Evolutionary conservation across 2,113 vertebrate genomes (phyloP).

Genomic region (Suncus etruscus): DNA sequence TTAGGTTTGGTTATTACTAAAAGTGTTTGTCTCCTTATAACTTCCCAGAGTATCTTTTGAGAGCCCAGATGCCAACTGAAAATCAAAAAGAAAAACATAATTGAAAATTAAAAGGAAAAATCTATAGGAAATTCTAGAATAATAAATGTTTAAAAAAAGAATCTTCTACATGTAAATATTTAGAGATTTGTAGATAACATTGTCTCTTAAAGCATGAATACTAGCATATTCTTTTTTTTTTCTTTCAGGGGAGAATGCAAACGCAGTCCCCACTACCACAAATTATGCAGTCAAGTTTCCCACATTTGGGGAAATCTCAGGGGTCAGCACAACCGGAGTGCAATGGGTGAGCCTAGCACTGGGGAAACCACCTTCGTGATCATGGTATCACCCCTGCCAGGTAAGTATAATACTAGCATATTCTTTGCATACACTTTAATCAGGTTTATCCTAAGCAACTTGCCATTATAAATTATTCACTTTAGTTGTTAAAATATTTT

Average conservation of each 20-base stretch:
- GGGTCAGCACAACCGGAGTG: no score
- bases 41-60: slow-evolving; percentile 48
- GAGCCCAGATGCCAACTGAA: slow-evolving; percentile 69
- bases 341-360: no score
- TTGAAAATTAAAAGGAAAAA: slow-evolving; percentile 36
- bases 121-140: not conserved
- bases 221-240: not conserved
- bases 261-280: no score
- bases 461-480: not conserved
- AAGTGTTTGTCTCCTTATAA: slow-evolving; percentile 8
- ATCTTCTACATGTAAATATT: not conserved
- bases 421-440: not conserved
- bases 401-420: not conserved
- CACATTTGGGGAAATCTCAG: no score
- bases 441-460: not conserved
- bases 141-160: slow-evolving; percentile 33
- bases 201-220: not conserved
- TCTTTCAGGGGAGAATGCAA: no score
- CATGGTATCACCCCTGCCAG: no score
- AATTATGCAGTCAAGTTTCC: no score
- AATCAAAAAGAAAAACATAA: not conserved
- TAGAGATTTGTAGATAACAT: not conserved
- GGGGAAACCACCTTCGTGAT: no score
- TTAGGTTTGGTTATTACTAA: slow-evolving; percentile 57
- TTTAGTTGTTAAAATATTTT: not conserved